Evolutionary conservation across 37 sponge, comb jelly and placozoan genomes (phyloP), one percentile per base, ranked within the genome.

Genomic region (Agelas oroides): DNA sequence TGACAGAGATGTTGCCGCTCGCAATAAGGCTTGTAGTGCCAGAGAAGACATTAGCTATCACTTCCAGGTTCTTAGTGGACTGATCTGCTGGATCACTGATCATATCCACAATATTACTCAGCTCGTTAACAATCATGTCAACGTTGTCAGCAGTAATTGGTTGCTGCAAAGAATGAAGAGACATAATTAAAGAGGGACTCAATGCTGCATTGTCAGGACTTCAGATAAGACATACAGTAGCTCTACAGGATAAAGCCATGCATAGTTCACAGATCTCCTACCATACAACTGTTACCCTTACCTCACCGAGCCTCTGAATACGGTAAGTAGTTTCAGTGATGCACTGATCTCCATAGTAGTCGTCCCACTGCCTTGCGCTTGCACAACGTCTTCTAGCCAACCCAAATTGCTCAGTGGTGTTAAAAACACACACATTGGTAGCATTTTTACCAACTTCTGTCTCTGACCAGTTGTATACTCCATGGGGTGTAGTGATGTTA

Each of bases 391-490:
- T 61, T 11, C 62, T 61, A 27, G 62, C 62, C 62, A 61, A 14
- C 12, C 27, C 27, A 46, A 25, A 5, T 28, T 61, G 12, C n/a
- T 61, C 62, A 61, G 27, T 28, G 5, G 25, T 25, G 27, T 25
- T 25, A 61, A 14, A 61, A 12, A 61, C 46, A 61, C 62, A 61
- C 25, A 61, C n/a, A 61, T 27, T 27, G n/a, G 62, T 27, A 11
- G 2, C 25, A 27, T 61, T 61, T 5, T 5, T 25, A 5, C 62
- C 62, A 25, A 61, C 62, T 61, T 61, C 62, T 61, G 62, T 61
- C 25, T 61, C 62, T 14, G 62, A 27, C 62, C 62, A 61, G 62
- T 25, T 61, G 27, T 61, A 61, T 13, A 61, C 62, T 61, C 62
- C 62, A 13, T 61, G 62, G 25, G 27, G 62, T 25, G 27, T 25